Evolutionary conservation across 2,888 invertebrate species (phyloP).

Genomic region (Amphiduros pacificus): DNA sequence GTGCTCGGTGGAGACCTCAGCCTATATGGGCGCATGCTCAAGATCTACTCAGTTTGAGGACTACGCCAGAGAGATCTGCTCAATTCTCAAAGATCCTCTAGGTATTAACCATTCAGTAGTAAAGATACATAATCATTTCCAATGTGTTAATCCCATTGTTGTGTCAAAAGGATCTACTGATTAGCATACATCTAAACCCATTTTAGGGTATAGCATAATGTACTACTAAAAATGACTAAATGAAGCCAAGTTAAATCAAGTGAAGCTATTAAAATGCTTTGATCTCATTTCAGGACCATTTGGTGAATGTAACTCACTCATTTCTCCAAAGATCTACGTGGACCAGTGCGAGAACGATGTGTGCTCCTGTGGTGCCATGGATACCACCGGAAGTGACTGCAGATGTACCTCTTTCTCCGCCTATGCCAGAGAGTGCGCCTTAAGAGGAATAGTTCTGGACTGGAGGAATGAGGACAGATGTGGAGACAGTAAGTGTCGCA

Average conservation of each 20-base stretch:
- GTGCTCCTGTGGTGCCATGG: conserved; percentile 70
- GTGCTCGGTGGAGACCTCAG: conserved; percentile 5
- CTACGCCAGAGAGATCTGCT: conserved; percentile 7
- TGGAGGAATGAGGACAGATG: conserved; percentile 28
- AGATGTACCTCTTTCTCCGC: conserved; percentile 78
- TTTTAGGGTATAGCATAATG: no score
- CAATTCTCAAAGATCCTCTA: conserved; percentile 7
- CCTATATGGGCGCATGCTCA: conserved; percentile 23
- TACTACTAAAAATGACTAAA: no score
- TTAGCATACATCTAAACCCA: no score
- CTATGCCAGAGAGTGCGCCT: conserved; percentile 30
- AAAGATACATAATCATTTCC: no score
- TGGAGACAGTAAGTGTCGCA: conserved; percentile 23
- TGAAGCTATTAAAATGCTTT: no score
- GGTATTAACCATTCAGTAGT: no score
- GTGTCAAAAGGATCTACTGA: no score
- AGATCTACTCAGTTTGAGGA: conserved; percentile 17
- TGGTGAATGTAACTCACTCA: conserved; percentile 71
- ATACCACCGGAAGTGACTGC: conserved; percentile 26
- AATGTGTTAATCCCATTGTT: no score
- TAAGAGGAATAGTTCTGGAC: conserved; percentile 24
- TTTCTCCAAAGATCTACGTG: conserved; percentile 79
- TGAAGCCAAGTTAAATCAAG: no score
- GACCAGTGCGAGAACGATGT: conserved; percentile 84
- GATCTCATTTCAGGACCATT: conserved; percentile 3